phyloP scores from a whole-genome alignment of 2,113 vertebrate species.

The Cyanoramphus novaezelandiae region DNA sequence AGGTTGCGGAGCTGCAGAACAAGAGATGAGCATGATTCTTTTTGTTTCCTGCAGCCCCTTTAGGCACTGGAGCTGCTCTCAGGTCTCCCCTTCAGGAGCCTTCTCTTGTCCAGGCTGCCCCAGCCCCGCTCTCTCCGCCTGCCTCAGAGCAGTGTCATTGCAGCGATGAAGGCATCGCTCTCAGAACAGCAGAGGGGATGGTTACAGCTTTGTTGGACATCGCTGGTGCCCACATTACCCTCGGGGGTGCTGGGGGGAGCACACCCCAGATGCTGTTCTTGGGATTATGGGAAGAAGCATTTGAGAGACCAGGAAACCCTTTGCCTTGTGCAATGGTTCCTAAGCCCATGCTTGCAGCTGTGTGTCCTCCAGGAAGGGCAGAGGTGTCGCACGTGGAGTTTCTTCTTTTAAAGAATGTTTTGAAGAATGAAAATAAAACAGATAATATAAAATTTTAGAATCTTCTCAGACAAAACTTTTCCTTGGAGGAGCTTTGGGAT shows the following conservation, averaged over 20 bases:
- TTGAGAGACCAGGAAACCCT: neutral
- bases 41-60: neutral
- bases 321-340: neutral
- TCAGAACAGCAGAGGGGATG: neutral
- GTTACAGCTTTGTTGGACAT: no score
- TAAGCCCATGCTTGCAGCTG: neutral
- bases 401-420: neutral
- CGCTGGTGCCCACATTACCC: neutral
- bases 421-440: neutral
- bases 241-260: rapidly evolving
- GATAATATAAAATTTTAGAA: neutral
- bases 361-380: neutral
- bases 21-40: neutral
- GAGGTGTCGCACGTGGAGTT: neutral
- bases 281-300: neutral
- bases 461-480: neutral
- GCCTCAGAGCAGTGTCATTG: neutral
- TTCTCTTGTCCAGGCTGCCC: neutral
- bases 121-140: neutral
- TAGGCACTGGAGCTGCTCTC: neutral
- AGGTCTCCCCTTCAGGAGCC: neutral
- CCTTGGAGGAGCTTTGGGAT: neutral
- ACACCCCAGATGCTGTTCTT: neutral
- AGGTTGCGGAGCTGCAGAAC: conserved; percentile 82
- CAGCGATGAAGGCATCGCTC: neutral